Conservation (phyloP, 1,140 invertebrate species). For the Heliconius nattereri region DNA sequence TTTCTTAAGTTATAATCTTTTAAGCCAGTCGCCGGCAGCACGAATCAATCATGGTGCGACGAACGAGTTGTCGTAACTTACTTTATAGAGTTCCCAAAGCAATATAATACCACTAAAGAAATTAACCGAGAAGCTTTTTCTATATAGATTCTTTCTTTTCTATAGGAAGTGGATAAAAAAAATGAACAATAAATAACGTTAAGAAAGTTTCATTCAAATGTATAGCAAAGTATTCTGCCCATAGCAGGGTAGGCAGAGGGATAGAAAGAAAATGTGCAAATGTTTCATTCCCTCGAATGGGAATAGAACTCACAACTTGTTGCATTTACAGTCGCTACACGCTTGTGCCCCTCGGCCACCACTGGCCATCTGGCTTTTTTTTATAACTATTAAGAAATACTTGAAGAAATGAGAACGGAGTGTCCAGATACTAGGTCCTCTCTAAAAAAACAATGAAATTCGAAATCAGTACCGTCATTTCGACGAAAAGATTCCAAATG, state of each 20-base stretch:
- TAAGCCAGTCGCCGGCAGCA: constrained; percentile 14
- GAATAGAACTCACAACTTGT: too few relatives aligned
- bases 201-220: too few relatives aligned
- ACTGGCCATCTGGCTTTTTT: too few relatives aligned
- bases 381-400: background rate
- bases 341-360: too few relatives aligned
- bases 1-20: constrained; percentile 23
- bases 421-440: background rate
- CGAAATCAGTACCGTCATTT: background rate
- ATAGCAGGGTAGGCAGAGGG: too few relatives aligned
- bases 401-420: background rate
- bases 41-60: constrained; percentile 27
- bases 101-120: background rate
- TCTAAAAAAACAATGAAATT: background rate
- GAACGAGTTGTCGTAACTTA: background rate
- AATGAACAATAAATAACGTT: too few relatives aligned
- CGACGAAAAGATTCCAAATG: background rate
- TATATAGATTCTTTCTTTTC: background rate
- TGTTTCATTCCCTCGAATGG: too few relatives aligned
- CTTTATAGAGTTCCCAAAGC: background rate
- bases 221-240: too few relatives aligned
- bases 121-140: background rate
- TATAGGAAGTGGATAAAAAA: background rate
- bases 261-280: too few relatives aligned
- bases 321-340: too few relatives aligned